A percentile compares a stretch with the other conserved stretches of the same genome.
Conservation (phyloP, 2,113 vertebrate species). For the Guaruba guarouba region DNA sequence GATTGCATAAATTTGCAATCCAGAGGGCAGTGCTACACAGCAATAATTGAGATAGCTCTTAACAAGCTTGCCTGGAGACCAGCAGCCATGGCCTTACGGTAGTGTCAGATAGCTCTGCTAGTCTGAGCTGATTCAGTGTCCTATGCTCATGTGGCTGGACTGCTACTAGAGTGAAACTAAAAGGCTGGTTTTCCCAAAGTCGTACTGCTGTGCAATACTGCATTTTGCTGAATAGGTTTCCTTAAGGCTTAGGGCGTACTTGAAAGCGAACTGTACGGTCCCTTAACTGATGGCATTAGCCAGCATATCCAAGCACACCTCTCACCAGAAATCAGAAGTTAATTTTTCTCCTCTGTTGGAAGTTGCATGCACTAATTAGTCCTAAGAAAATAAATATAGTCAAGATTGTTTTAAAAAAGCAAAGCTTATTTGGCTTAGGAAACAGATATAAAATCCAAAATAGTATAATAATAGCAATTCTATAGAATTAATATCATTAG, state of each 20-base stretch:
- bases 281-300: neutral
- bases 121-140: neutral
- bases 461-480: neutral
- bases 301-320: neutral
- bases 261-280: neutral
- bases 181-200: neutral
- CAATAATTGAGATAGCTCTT: neutral
- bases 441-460: neutral
- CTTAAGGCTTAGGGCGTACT: neutral
- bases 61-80: neutral
- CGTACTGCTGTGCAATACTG: neutral
- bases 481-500: neutral
- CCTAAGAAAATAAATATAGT: constrained; percentile 4
- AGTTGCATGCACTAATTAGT: neutral
- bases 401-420: neutral
- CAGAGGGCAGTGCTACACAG: constrained; percentile 13
- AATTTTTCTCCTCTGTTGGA: constrained; percentile 54
- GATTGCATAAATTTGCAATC: neutral
- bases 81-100: accelerated
- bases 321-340: constrained; percentile 34
- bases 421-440: neutral
- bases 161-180: neutral
- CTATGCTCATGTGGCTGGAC: neutral
- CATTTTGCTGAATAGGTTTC: neutral
- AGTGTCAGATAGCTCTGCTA: neutral